These are phyloP conservation scores for Rhynchomys soricoides DNA, from an alignment of 2,113 vertebrate species.

Conservation along the genomic window DNA sequence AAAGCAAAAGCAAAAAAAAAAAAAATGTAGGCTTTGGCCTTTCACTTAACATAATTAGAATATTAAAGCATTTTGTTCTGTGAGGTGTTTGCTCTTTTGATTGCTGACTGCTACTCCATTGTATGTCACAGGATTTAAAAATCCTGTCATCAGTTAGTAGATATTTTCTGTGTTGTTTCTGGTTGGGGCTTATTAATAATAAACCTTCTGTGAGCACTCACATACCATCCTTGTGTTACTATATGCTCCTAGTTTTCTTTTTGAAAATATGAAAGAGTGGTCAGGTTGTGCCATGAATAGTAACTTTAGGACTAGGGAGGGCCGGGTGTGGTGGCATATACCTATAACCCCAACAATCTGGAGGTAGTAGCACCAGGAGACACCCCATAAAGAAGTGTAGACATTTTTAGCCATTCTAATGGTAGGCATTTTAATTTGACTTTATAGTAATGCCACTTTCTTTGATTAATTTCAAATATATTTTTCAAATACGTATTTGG, in stretches of 20 bases:
- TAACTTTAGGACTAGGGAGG: background rate
- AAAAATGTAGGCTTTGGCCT: background rate
- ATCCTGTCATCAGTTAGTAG: background rate
- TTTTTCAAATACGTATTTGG: background rate
- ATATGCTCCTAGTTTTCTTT: background rate
- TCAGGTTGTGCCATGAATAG: background rate
- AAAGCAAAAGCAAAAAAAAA: background rate
- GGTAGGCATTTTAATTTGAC: background rate
- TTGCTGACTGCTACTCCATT: background rate
- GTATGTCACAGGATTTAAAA: background rate
- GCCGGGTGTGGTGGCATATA: too few relatives aligned
- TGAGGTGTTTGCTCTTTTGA: background rate
- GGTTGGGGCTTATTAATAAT: background rate
- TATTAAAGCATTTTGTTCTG: background rate
- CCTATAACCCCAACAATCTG: background rate
- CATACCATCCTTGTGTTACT: background rate
- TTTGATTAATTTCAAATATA: background rate
- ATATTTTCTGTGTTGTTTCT: background rate
- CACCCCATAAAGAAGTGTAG: background rate
- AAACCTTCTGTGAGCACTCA: background rate
- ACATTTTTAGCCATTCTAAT: background rate
- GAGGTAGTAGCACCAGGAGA: background rate
- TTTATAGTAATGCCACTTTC: background rate
- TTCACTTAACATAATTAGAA: background rate
- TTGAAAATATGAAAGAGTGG: background rate